Base-by-base conservation (phyloP, 2,113 vertebrate genomes). In the Sprattus sprattus region DNA sequence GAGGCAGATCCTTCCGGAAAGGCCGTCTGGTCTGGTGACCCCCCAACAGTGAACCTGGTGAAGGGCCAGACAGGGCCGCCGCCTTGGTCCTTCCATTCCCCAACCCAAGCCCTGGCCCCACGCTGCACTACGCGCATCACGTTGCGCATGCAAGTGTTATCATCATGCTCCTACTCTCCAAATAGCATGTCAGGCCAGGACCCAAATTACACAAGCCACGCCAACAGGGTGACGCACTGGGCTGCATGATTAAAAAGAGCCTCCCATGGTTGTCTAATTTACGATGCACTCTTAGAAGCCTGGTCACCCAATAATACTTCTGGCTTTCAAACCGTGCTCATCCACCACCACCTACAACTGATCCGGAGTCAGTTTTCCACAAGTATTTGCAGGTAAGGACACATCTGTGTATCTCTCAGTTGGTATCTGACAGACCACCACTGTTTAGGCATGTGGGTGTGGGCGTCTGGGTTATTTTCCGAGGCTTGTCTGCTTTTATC, bases 221-320 rank as follows among this genome's bases (percentile, higher is more conserved):
- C 90, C 92, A 90, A 89, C 89, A 89, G 85, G 92, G 91, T 87
- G 89, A 93, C 87, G 16, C 86, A 86, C 91, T 88, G 91, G 88
- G 90, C 89, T 91, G 85, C 91, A 91, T 95, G 92, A 95, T 94
- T 95, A 95, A 90, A 95, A 94, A 93, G 93, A 91, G 91, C 89
- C 92, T 92, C 89, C 90, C 45, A 44, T 89, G 85, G 89, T 90
- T 87, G 90, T 90, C 89, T 94, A 92, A 95, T 94, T 94, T 93
- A 94, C 92, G 91, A 91, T 28, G 22, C 87, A 89, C 88, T 44
- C 89, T 91, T 88, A 91, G 86, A 92, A 91, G 82, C 85, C 84
- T 22, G 64, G 88, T 91, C 88, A 80, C 86, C 87, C 87, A 90
- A 92, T 88, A 67, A 80, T 9, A 85, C 83, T 89, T 32, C 78